phyloP scores from a whole-genome alignment of 2,888 invertebrate genomes.

The Glomeris marginata region DNA sequence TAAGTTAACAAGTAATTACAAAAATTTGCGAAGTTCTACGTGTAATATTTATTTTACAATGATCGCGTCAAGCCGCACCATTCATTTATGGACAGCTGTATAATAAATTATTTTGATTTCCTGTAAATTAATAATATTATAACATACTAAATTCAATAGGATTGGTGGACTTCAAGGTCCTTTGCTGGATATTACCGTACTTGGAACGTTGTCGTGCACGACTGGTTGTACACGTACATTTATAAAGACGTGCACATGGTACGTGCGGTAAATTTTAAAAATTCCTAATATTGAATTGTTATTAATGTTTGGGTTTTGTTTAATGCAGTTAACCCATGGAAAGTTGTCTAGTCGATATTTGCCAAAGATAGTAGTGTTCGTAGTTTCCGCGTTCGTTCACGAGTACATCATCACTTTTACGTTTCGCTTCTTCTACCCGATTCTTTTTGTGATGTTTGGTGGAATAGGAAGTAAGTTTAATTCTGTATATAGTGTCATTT shows the following conservation, averaged over 20 bases:
- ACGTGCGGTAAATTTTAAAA: constrained; percentile 15
- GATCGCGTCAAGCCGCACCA: no score
- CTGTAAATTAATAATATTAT: neutral
- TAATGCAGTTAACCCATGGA: neutral
- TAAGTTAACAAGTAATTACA: no score
- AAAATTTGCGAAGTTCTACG: no score
- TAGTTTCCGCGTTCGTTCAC: constrained; percentile 71
- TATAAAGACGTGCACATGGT: constrained; percentile 47
- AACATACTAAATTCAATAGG: constrained; percentile 35
- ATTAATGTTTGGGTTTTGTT: constrained; percentile 19
- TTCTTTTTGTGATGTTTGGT: constrained; percentile 61
- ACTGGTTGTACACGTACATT: constrained; percentile 82
- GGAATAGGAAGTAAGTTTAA: constrained; percentile 45
- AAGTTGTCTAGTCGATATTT: constrained; percentile 21
- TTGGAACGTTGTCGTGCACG: constrained; percentile 91
- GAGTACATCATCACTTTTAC: constrained; percentile 67
- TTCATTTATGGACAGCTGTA: no score
- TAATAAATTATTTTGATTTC: no score
- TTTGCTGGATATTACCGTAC: constrained; percentile 73
- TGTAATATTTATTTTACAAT: no score
- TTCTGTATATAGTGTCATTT: no score
- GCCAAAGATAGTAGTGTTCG: constrained; percentile 50
- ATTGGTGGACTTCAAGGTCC: constrained; percentile 88
- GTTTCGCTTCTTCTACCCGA: constrained; percentile 75
- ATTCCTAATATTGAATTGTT: constrained; percentile 30